Evolutionary conservation across 2,888 invertebrate species (phyloP).

Genomic region (Megaustenia siamemsis): DNA sequence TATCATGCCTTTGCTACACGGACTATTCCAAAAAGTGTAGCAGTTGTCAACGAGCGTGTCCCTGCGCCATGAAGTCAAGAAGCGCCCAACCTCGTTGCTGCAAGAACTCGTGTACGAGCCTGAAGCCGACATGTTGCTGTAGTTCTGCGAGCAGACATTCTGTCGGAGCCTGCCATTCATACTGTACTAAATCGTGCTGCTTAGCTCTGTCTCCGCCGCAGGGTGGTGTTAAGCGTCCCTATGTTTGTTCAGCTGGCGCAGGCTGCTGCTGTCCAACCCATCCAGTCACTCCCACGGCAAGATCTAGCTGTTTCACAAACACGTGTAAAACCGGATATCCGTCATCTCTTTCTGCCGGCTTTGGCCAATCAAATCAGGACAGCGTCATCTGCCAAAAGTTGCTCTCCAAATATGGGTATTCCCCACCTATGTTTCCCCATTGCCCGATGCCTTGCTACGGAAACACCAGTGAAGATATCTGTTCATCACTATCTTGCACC

Average conservation of each 20-base stretch:
- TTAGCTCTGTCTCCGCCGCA: neutral
- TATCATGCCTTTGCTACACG: neutral
- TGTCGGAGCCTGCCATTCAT: neutral
- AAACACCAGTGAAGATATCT: neutral
- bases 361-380: conserved; percentile 13
- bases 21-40: neutral
- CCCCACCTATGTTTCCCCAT: neutral
- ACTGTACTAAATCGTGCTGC: conserved; percentile 35
- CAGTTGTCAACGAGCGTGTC: neutral
- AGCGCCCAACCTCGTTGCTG: neutral
- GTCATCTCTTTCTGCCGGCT: neutral
- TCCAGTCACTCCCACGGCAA: neutral
- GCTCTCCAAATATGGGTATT: conserved; percentile 18
- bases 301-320: neutral
- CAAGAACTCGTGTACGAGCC: neutral
- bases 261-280: neutral
- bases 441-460: conserved; percentile 5
- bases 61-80: conserved; percentile 14
- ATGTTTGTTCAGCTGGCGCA: conserved; percentile 1
- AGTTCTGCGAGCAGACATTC: neutral
- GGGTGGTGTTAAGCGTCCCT: neutral
- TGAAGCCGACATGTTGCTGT: neutral
- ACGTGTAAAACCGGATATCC: neutral
- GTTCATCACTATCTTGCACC: neutral
- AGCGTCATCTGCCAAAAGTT: conserved; percentile 38